Evolutionary conservation across 2,113 vertebrate species (phyloP).

Genomic region (Dicrurus megarhynchus): DNA sequence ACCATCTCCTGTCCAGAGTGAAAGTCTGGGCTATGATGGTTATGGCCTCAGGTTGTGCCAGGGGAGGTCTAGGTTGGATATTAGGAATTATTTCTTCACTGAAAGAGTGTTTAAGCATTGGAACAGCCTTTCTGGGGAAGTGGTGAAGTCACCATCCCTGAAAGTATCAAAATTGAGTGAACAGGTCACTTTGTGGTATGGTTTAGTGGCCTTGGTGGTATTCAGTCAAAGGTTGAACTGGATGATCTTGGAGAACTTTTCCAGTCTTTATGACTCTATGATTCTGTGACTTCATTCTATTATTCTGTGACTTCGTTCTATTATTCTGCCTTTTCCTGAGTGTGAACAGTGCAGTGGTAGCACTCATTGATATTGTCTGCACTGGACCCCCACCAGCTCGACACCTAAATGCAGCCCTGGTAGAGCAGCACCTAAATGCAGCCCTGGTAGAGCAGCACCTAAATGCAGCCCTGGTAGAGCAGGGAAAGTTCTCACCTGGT

Average conservation of each 20-base stretch:
- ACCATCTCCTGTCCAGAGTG: not conserved
- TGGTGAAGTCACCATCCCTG: not conserved
- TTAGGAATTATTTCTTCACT: not conserved
- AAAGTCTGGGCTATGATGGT: not conserved
- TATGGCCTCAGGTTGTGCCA: not conserved
- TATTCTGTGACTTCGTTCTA: not conserved
- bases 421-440: too few relatives aligned
- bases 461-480: not conserved
- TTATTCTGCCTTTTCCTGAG: not conserved
- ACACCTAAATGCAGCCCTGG: too few relatives aligned
- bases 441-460: not conserved
- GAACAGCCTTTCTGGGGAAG: not conserved
- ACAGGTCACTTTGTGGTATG: fast-evolving
- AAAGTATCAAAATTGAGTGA: fast-evolving
- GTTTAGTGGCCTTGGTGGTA: not conserved
- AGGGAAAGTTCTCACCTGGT: not conserved
- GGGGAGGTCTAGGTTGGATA: not conserved
- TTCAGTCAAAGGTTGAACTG: fast-evolving
- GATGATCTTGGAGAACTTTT: not conserved
- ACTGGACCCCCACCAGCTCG: fast-evolving
- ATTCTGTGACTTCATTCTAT: not conserved
- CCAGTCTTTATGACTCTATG: not conserved
- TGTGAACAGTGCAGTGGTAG: too few relatives aligned
- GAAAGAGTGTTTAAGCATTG: not conserved
- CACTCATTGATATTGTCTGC: fast-evolving